phyloP scores from a whole-genome alignment of 2,888 invertebrate genomes.

The Acholoe squamosa region DNA sequence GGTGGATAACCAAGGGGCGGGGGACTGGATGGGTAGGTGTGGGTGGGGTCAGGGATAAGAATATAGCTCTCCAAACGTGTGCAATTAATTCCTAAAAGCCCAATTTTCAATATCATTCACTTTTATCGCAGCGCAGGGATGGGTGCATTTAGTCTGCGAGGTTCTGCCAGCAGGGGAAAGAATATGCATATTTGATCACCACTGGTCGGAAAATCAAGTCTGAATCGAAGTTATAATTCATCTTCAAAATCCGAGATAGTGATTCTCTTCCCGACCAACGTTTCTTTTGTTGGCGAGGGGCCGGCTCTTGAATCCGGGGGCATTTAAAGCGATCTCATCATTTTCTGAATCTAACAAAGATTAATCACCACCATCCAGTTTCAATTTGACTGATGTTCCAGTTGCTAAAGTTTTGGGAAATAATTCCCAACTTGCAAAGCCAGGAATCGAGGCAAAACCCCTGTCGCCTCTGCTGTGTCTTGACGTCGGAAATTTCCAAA shows the following conservation, averaged over 20 bases:
- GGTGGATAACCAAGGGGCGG: too few relatives aligned
- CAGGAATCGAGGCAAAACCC: constrained; percentile 38
- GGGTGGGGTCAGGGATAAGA: too few relatives aligned
- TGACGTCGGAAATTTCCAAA: constrained; percentile 62
- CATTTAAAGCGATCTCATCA: constrained; percentile 48
- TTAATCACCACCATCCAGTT: constrained; percentile 50
- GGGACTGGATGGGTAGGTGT: too few relatives aligned
- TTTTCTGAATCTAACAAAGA: constrained; percentile 60
- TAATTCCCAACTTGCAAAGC: constrained; percentile 33
- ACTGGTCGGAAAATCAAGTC: constrained; percentile 27
- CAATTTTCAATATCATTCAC: background rate
- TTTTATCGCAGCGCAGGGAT: background rate
- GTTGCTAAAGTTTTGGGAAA: constrained; percentile 61
- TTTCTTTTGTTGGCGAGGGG: constrained; percentile 20
- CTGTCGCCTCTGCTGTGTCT: background rate
- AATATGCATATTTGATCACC: constrained; percentile 53
- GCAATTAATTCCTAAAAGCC: background rate
- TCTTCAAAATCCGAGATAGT: constrained; percentile 53
- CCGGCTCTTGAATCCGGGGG: constrained; percentile 23
- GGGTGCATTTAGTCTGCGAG: background rate
- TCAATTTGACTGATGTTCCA: constrained; percentile 60
- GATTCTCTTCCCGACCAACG: background rate
- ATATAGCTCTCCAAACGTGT: background rate
- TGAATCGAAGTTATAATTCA: constrained; percentile 32
- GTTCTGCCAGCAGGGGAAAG: constrained; percentile 2